phyloP scores from a whole-genome alignment of 2,113 vertebrate genomes.

The Danionella cerebrum region DNA sequence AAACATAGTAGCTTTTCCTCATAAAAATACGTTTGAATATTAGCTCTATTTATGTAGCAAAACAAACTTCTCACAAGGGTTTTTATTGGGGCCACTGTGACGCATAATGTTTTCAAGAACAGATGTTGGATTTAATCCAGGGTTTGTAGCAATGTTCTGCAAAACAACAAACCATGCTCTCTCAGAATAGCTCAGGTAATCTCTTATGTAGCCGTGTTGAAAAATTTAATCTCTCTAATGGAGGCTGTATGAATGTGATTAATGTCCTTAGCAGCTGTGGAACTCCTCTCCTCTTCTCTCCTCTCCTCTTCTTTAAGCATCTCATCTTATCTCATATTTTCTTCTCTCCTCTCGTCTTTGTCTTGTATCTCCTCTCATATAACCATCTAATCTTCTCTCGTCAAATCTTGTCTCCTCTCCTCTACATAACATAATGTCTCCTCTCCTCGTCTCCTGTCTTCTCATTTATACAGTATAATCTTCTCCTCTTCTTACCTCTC shows the following conservation, averaged over 20 bases:
- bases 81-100: neutral
- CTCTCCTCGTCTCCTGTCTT: neutral
- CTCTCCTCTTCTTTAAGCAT: neutral
- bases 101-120: neutral
- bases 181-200: constrained; percentile 20
- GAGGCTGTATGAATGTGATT: neutral
- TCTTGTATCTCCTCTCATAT: neutral
- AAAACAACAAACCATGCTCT: neutral
- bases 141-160: neutral
- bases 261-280: neutral
- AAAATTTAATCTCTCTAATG: constrained; percentile 7
- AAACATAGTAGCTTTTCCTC: neutral
- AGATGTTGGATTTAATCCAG: neutral
- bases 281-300: neutral
- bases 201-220: constrained; percentile 7
- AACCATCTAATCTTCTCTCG: neutral
- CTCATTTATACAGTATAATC: no score
- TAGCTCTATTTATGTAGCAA: no score
- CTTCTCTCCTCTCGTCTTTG: neutral
- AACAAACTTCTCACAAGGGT: neutral
- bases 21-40: no score
- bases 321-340: neutral
- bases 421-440: no score
- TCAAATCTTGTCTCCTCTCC: neutral
- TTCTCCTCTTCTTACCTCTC: neutral